Evolutionary conservation across 2,888 invertebrate genomes (phyloP).

Genomic region (Eulithis testata): DNA sequence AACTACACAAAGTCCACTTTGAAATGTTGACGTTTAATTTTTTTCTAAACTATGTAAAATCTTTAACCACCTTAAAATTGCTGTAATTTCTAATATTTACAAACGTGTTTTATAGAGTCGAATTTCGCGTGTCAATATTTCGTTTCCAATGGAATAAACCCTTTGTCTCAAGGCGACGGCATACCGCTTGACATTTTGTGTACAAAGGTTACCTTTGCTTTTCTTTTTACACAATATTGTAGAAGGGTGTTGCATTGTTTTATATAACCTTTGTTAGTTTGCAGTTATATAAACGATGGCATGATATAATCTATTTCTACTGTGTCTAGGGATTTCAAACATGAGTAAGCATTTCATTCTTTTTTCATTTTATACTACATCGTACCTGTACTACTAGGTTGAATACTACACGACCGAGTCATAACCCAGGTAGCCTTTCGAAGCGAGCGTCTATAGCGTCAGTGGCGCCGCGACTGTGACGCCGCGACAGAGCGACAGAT

Average conservation of each 20-base stretch:
- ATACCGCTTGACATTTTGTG: conserved; percentile 77
- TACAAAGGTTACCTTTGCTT: conserved; percentile 79
- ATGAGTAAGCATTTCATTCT: neutral
- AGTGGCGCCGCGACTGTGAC: no score
- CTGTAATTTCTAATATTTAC: conserved; percentile 13
- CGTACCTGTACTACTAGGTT: no score
- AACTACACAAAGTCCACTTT: no score
- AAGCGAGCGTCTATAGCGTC: no score
- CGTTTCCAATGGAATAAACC: conserved; percentile 70
- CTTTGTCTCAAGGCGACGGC: conserved; percentile 80
- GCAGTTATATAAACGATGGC: conserved; percentile 28
- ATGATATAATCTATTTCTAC: neutral
- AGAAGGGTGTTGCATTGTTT: conserved; percentile 73
- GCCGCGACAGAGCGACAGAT: no score
- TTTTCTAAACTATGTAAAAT: no score
- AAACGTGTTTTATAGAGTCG: conserved; percentile 52
- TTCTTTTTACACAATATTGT: conserved; percentile 74
- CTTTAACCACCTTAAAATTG: no score
- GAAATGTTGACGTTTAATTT: no score
- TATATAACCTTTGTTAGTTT: conserved; percentile 45
- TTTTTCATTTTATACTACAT: no score
- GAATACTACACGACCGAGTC: no score
- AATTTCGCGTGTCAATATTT: conserved; percentile 53
- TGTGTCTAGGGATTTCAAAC: neutral
- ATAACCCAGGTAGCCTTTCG: no score